These are phyloP conservation scores for Molossus molossus DNA, from an alignment of 2,797 vertebrate species.

Conservation along the genomic window DNA sequence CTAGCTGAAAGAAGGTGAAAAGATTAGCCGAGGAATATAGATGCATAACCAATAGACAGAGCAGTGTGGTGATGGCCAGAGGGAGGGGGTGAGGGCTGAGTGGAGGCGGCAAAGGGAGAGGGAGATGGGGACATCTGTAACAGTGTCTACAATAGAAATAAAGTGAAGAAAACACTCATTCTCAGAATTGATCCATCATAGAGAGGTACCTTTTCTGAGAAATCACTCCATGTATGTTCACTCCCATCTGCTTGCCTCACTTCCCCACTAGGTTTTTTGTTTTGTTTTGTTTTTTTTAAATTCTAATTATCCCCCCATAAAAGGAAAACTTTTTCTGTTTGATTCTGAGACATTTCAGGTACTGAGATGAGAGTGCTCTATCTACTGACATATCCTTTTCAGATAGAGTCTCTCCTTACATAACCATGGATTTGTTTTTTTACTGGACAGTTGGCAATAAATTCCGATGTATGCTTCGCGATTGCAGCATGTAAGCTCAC, in stretches of 20 bases:
- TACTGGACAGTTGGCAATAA: neutral
- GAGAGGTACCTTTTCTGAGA: neutral
- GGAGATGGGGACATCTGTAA: too few species aligned
- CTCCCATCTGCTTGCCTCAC: neutral
- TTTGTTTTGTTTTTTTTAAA: too few species aligned
- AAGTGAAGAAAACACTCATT: neutral
- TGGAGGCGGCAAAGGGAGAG: too few species aligned
- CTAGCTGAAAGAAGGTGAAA: too few species aligned
- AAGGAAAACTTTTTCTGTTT: neutral
- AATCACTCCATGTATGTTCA: neutral
- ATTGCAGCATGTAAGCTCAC: neutral
- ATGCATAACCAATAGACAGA: too few species aligned
- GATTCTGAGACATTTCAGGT: neutral
- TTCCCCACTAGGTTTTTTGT: neutral
- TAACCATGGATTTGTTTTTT: neutral
- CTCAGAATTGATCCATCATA: neutral
- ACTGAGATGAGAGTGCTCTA: neutral
- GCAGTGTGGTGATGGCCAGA: too few species aligned
- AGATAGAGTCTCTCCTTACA: neutral
- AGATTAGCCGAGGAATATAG: too few species aligned
- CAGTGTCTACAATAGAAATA: too few species aligned
- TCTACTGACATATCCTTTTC: neutral
- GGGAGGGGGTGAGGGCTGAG: too few species aligned
- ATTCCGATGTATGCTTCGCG: neutral
- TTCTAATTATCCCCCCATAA: neutral